Base-by-base conservation (phyloP, 1,140 invertebrate genomes). In the Euura lappo region DNA sequence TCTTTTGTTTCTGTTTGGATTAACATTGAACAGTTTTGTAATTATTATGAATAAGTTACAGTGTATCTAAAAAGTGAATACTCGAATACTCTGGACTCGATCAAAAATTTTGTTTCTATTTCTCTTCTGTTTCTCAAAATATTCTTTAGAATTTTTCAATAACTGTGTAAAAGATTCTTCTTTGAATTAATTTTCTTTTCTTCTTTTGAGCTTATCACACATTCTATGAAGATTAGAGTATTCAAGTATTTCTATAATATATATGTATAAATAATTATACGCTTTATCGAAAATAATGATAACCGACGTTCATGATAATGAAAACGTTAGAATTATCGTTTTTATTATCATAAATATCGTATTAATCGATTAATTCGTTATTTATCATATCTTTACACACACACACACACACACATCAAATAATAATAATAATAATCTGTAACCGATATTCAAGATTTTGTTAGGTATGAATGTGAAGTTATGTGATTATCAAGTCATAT, bases 381-480 rank as follows among this genome's bases (percentile, higher is more conserved):
- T 51, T 8, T 51, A 51, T 28, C 47, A 51, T 51, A 51, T n/a
- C 47, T 51, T 8, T 2, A 51, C 2, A 51, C 47, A 51, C 11
- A 51, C 11, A 51, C 11, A 51, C 47, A 7, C 11, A 51, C 11
- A 51, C 11, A 51, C 11, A 51, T 51, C 7, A 51, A 51, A 51
- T 51, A 51, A 28, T 28, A 28, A 28, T 28, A 28, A 28, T 28
- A 28, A 64, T 65, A 77, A 76, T 69, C 73, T 77, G 78, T 73
- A 75, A 76, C 70, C n/a, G 43, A 74, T 75, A 43, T 72, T 72
- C 2, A 65, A 74, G 70, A 74, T 74, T 78, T 73, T 69, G 73
- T 79, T 76, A 51, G 68, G 77, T 77, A 69, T 74, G 71, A 78
- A 75, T 75, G 72, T 65, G 69, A 65, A 74, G 72, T 65, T 75